phyloP scores from a whole-genome alignment of 2,113 vertebrate genomes.

The Pithys albifrons region DNA sequence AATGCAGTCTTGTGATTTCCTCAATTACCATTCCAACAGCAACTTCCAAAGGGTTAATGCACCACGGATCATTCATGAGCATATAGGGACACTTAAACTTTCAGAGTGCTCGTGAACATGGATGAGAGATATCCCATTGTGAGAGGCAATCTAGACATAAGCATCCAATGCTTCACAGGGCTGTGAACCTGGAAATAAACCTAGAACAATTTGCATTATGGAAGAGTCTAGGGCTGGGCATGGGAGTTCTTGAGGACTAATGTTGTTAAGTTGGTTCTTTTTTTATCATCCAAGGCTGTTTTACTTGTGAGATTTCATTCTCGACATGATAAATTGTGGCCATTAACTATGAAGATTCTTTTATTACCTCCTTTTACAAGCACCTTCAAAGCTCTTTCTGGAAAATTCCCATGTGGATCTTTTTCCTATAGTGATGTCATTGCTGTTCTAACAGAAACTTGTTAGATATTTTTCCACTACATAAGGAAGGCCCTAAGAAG shows the following conservation, averaged over 20 bases:
- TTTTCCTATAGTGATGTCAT: background rate
- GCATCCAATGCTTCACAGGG: background rate
- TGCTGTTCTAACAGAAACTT: background rate
- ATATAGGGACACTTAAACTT: background rate
- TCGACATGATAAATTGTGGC: background rate
- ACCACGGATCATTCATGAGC: background rate
- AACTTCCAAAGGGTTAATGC: background rate
- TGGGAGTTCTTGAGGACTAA: background rate
- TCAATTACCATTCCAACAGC: background rate
- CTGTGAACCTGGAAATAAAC: background rate
- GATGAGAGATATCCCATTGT: background rate
- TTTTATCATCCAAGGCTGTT: background rate
- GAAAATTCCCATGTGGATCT: background rate
- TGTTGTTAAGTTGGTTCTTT: background rate
- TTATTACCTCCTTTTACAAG: background rate
- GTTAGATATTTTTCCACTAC: background rate
- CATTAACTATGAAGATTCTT: background rate
- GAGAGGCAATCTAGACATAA: background rate
- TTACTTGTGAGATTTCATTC: background rate
- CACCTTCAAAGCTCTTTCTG: background rate
- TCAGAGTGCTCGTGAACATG: background rate
- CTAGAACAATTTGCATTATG: background rate
- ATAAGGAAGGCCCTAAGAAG: background rate
- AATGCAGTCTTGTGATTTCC: constrained; percentile 11
- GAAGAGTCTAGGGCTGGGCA: background rate